Evolutionary conservation across 2,797 vertebrate genomes (phyloP), one percentile per base, ranked within the genome.

Genomic region (Calcarius lapponicus): DNA sequence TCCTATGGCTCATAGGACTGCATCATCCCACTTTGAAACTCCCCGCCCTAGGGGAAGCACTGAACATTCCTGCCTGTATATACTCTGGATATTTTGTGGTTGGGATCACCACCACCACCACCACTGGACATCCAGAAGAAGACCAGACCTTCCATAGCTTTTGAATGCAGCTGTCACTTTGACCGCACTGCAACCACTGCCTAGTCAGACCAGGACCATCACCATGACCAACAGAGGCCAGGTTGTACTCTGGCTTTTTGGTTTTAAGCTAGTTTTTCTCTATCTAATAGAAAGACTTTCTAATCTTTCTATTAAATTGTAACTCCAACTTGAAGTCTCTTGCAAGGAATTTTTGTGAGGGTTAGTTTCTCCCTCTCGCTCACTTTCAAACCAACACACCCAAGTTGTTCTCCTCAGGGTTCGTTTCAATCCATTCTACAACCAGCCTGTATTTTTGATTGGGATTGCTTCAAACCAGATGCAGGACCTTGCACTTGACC

Each of bases 41-140:
- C 34, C 34, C 4, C 0, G 0, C 10, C 9, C 11, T 28, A 48
- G 24, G 11, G 9, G 7, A 48, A 48, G 34, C 22, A 11, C 13
- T 48, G 19, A 31, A 61, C 20, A 47, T 48, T 47, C 16, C 20
- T 65, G 17, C 19, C 17, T 48, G 7, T 17, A 25, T 20, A 24
- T 25, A 17, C 19, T 64, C 50, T 25, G 34, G 9, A 29, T 34
- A 17, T 56, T 73, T 42, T 25, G 20, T 1, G 4, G 2, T 13
- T 73, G 34, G 31, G 17, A 65, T 47, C 34, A 34, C 25, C 50
- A 47, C 22, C 9, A 47, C 22, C 9, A 26, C 12, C 10, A 47
- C 10, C 13, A 34, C 25, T 26, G 34, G 20, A 34, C 21, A 42
- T 31, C 25, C 36, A 65, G 13, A 64, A 40, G 29, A 64, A 19